phyloP scores from a whole-genome alignment of 1,140 invertebrate species.

The Mactra quadrangularis region DNA sequence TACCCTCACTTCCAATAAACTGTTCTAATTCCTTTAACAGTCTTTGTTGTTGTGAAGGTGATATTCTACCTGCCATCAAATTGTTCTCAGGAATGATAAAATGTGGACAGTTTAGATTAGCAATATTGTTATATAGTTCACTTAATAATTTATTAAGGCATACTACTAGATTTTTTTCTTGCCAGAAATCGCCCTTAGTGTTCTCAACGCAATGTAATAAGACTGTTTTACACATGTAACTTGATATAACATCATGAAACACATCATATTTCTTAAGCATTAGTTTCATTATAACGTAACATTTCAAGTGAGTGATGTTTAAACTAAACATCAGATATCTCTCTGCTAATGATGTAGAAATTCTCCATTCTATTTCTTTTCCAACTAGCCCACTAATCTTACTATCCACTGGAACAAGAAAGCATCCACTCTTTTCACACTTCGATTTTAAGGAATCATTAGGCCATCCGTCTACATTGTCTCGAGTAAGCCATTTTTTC shows the following conservation, averaged over 20 bases:
- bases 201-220: conserved; percentile 8
- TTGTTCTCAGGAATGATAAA: conserved; percentile 14
- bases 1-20: background rate
- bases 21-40: background rate
- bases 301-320: conserved; percentile 15
- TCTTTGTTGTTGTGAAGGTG: background rate
- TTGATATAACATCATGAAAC: background rate
- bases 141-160: background rate
- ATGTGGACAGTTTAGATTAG: background rate
- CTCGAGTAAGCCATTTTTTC: background rate
- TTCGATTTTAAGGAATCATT: background rate
- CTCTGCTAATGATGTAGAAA: conserved; percentile 5
- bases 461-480: background rate
- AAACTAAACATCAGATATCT: conserved; percentile 12
- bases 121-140: background rate
- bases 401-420: conserved; percentile 4
- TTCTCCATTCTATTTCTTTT: conserved; percentile 6
- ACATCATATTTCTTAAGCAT: background rate
- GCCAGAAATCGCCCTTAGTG: background rate
- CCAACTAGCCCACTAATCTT: background rate
- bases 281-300: conserved; percentile 4
- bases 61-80: background rate
- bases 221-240: conserved; percentile 29
- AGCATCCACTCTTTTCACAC: background rate
- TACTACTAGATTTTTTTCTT: background rate